Percentiles rank a stretch among this genome's conserved stretches.
Evolutionary conservation across 2,888 invertebrate genomes (phyloP).

Genomic region (Punctoribates punctum): DNA sequence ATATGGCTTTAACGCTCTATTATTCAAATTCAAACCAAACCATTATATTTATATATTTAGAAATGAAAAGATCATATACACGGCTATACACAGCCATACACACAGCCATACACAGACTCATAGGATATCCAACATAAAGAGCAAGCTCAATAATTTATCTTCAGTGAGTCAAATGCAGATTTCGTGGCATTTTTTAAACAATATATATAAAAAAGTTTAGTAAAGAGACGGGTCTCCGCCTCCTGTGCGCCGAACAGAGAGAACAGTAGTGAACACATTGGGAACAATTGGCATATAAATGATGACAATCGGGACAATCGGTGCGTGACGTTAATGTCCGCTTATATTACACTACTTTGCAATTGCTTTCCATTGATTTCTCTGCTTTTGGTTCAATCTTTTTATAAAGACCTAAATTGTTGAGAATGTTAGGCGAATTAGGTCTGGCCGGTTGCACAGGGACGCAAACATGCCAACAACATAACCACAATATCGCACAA

Average conservation of each 20-base stretch:
- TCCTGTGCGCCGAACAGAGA: neutral
- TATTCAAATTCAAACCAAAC: slow-evolving; percentile 20
- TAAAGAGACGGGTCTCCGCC: slow-evolving; percentile 6
- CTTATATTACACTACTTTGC: slow-evolving; percentile 8
- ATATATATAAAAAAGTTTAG: slow-evolving; percentile 8
- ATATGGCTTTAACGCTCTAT: slow-evolving; percentile 16
- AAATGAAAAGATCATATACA: slow-evolving; percentile 19
- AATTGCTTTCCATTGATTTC: neutral
- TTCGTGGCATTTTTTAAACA: neutral
- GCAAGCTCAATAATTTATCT: slow-evolving; percentile 14
- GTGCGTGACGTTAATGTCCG: slow-evolving; percentile 18
- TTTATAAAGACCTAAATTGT: slow-evolving; percentile 21
- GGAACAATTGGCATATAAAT: slow-evolving; percentile 26
- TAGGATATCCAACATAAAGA: too few species aligned
- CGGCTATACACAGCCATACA: neutral
- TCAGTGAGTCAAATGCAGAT: slow-evolving; percentile 27
- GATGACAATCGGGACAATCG: slow-evolving; percentile 22
- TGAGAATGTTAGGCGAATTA: slow-evolving; percentile 10
- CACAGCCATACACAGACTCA: too few species aligned
- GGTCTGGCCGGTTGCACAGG: slow-evolving; percentile 18
- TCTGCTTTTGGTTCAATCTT: neutral
- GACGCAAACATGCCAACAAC: slow-evolving; percentile 31
- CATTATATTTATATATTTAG: slow-evolving; percentile 15
- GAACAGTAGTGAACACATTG: neutral
- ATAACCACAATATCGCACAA: slow-evolving; percentile 22